Base-by-base conservation (phyloP, 2,888 invertebrate genomes). In the Rapana venosa region DNA sequence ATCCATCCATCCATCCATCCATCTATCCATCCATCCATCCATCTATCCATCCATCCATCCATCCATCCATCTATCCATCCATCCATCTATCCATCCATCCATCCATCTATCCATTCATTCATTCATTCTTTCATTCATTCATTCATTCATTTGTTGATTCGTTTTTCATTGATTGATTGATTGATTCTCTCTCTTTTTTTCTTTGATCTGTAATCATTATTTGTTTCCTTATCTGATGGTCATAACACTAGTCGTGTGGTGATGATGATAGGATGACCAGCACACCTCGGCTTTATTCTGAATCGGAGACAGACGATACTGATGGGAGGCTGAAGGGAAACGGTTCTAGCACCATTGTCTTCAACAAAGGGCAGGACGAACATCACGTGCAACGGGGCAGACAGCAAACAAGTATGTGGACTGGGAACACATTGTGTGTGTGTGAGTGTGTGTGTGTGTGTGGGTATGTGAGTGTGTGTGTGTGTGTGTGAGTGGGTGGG, bases 331-430 rank as follows among this genome's bases (percentile, higher is more conserved):
- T 93, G 30, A 93, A 93, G 90, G 92, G 92, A 1, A 92, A 91
- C 26, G 95, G 94, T 4, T 93, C 94, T 6, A 87, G 92, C 20
- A 92, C 93, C 8, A 88, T 95, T 58, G 93, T 92, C 13, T 95
- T 95, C 89, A 93, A 92, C 86, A 93, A 92, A 32, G 87, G 85
- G 36, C 95, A 94, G 90, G 96, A 96, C 79, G 97, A 97, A 70
- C 96, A 97, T 88, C 97, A 97, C 93, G 97, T 98, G 36, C 97
- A 97, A 93, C 97, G 98, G 84, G 98, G 98, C 6, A 97, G 97
- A 94, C 98, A 98, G 95, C 96, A 98, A 92, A 97, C 97, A 97
- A 96, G 96, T 74, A 56, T 30, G 95, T 94, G n/a, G 74, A n/a
- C 11, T 74, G 74, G 22, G 26, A 8, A 74, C 56, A 30, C 47